A percentile compares a stretch with the other conserved stretches of the same genome.
These are phyloP conservation scores for Agrotis segetum DNA, from an alignment of 2,888 invertebrate species.

Conservation along the genomic window DNA sequence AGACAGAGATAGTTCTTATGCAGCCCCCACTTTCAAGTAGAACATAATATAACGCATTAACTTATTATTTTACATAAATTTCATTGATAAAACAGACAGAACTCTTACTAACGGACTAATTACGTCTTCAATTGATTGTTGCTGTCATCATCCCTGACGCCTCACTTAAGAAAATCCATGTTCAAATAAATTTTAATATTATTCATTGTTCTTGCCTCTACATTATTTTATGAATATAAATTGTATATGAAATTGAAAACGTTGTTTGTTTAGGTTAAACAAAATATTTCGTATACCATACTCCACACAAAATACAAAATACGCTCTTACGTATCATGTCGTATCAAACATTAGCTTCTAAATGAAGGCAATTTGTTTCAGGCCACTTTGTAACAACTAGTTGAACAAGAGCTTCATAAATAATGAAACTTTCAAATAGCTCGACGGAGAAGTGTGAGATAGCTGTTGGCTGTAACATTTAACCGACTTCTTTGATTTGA, in stretches of 20 bases:
- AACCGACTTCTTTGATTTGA: too few relatives aligned
- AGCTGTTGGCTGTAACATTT: neutral
- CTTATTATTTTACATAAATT: too few relatives aligned
- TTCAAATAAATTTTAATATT: neutral
- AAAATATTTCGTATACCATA: neutral
- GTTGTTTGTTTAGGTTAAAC: constrained; percentile 6
- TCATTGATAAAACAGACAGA: too few relatives aligned
- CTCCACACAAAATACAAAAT: neutral
- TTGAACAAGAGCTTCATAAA: constrained; percentile 17
- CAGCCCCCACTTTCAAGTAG: too few relatives aligned
- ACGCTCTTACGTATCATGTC: too few relatives aligned
- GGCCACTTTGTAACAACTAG: constrained; percentile 12
- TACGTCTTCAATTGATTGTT: too few relatives aligned
- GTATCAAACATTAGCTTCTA: constrained; percentile 14
- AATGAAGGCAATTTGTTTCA: constrained; percentile 27
- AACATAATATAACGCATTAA: too few relatives aligned
- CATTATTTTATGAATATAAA: neutral
- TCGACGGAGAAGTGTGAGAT: constrained; percentile 5
- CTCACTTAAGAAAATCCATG: too few relatives aligned
- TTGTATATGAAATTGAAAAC: constrained; percentile 6
- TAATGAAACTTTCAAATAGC: neutral
- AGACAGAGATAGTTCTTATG: too few relatives aligned
- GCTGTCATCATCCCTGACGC: too few relatives aligned
- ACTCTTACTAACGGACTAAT: too few relatives aligned
- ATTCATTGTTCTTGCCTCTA: neutral